A percentile compares a stretch with the other conserved stretches of the same genome.
Evolutionary conservation across 1,140 invertebrate genomes (phyloP).

Genomic region (Drosophila sproati): DNA sequence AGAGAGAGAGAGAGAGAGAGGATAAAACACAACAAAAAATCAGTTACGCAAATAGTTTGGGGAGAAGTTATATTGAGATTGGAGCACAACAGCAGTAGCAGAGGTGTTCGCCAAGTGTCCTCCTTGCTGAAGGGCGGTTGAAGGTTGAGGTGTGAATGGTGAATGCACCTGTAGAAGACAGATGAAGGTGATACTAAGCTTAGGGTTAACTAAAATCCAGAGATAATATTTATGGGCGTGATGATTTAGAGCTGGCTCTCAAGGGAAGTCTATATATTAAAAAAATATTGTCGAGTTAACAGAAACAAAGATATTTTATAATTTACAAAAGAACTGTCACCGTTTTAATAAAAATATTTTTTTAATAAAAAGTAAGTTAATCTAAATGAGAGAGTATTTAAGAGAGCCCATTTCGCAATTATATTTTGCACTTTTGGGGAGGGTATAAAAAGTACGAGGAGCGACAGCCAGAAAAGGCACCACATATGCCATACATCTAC

Average conservation of each 20-base stretch:
- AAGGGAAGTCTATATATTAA: too few relatives aligned
- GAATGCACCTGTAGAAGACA: background rate
- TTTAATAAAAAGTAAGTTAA: too few relatives aligned
- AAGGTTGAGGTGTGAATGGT: constrained; percentile 34
- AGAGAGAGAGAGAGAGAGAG: constrained; percentile 9
- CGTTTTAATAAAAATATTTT: too few relatives aligned
- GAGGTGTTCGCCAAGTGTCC: constrained; percentile 36
- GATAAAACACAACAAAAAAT: background rate
- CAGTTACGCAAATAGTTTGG: constrained; percentile 33
- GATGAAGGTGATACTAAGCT: constrained; percentile 18
- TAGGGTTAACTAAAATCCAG: background rate
- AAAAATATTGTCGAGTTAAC: too few relatives aligned
- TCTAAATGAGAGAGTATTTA: too few relatives aligned
- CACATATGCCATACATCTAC: background rate
- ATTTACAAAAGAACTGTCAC: too few relatives aligned
- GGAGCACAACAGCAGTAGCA: background rate
- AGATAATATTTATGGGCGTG: too few relatives aligned
- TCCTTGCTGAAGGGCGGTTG: constrained; percentile 42
- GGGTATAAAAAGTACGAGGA: background rate
- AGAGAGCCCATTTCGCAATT: too few relatives aligned
- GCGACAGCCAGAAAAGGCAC: background rate
- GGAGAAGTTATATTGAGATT: constrained; percentile 3
- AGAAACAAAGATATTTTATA: too few relatives aligned
- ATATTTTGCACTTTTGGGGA: too few relatives aligned
- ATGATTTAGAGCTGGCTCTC: too few relatives aligned